phyloP scores from a whole-genome alignment of 1,140 invertebrate genomes.

The Microplitis mediator region DNA sequence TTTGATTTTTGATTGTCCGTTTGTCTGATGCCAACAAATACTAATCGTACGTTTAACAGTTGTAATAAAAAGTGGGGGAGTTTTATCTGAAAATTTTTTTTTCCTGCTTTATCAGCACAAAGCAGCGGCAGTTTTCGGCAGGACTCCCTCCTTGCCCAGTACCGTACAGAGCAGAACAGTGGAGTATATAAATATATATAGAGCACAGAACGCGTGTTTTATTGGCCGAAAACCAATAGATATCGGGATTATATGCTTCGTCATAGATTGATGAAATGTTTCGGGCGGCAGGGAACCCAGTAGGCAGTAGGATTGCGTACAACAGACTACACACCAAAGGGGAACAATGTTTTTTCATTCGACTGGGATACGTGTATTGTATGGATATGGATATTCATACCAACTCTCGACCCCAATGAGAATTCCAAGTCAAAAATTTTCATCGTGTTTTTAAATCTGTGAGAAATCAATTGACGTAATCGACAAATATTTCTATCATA shows the following conservation, averaged over 20 bases:
- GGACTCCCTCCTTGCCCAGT: not conserved
- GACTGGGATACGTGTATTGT: not conserved
- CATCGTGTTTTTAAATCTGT: not conserved
- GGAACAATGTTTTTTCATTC: not conserved
- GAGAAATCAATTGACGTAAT: conserved; percentile 2
- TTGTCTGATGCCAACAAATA: not conserved
- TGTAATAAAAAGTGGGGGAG: conserved; percentile 39
- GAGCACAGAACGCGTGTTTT: conserved; percentile 59
- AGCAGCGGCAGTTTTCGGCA: conserved; percentile 48
- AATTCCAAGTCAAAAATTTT: conserved; percentile 10
- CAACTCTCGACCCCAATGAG: not conserved
- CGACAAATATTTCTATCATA: not conserved
- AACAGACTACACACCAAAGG: not conserved
- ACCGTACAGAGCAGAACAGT: not conserved
- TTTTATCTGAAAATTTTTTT: conserved; percentile 53
- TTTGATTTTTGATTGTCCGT: not conserved
- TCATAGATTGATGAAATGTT: conserved; percentile 28
- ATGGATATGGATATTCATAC: not conserved
- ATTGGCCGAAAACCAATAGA: conserved; percentile 65
- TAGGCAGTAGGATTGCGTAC: not conserved
- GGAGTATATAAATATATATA: conserved; percentile 12
- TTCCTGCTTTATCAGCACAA: conserved; percentile 53
- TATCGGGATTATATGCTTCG: conserved; percentile 61
- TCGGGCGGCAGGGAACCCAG: not conserved
- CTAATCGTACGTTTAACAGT: not conserved